Conservation (phyloP, 2,113 vertebrate genomes). For the Onychostruthus taczanowskii region DNA sequence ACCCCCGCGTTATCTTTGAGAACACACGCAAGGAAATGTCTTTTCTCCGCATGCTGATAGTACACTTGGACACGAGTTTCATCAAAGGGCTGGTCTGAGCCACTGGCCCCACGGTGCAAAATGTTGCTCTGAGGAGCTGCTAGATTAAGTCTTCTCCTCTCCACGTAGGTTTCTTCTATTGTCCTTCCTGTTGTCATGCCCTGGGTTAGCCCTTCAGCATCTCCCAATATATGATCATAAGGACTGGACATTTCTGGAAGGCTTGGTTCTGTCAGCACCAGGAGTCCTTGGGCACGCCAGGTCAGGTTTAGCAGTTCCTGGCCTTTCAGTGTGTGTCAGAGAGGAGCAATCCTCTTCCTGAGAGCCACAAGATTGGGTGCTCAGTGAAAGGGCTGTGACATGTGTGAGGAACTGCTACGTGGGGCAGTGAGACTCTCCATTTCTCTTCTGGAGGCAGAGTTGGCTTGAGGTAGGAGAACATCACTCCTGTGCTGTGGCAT, state of each 20-base stretch:
- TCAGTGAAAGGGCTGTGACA: background rate
- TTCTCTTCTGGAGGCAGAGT: background rate
- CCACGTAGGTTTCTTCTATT: background rate
- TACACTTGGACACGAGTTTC: constrained; percentile 87
- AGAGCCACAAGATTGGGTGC: background rate
- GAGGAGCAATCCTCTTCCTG: background rate
- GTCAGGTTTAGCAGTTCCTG: background rate
- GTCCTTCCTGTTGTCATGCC: background rate
- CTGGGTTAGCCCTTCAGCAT: background rate
- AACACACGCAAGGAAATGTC: constrained; percentile 93
- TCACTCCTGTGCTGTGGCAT: background rate
- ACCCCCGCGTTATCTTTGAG: constrained; percentile 88
- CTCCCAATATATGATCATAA: background rate
- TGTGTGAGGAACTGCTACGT: background rate
- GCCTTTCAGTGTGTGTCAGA: background rate
- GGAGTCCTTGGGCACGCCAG: background rate
- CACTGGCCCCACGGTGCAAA: background rate
- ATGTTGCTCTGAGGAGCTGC: background rate
- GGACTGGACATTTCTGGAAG: background rate
- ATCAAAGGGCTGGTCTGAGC: constrained; percentile 82
- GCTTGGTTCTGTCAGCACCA: background rate
- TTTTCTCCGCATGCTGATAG: constrained; percentile 88
- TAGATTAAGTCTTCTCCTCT: background rate
- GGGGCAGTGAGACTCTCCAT: background rate
- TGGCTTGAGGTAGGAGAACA: background rate